phyloP scores from a whole-genome alignment of 2,113 vertebrate genomes.

The Zosterops lateralis region DNA sequence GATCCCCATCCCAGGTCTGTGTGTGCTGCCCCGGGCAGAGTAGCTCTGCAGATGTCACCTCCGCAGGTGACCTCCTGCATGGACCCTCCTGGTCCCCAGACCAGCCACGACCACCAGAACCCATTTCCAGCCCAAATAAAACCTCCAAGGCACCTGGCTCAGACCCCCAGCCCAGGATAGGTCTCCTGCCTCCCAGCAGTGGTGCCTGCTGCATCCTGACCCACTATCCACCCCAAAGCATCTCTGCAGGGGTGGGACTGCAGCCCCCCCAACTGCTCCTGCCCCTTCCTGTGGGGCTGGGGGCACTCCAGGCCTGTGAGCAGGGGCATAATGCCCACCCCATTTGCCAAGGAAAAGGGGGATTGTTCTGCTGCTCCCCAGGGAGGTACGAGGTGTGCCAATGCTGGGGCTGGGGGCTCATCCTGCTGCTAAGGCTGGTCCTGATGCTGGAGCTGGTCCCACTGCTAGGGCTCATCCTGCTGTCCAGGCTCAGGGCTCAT shows the following conservation, averaged over 20 bases:
- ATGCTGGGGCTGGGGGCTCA: too few species aligned
- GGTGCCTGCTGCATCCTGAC: not conserved
- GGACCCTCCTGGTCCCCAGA: accelerated
- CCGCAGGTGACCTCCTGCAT: accelerated
- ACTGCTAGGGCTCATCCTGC: too few species aligned
- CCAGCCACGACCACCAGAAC: not conserved
- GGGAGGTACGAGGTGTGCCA: accelerated
- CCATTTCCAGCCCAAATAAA: not conserved
- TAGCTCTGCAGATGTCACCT: not conserved
- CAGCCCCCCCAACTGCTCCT: not conserved
- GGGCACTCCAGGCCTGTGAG: not conserved
- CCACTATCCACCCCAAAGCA: not conserved
- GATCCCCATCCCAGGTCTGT: not conserved
- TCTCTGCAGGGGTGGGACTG: not conserved
- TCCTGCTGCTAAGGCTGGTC: too few species aligned
- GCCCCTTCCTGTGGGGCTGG: not conserved
- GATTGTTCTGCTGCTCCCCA: not conserved
- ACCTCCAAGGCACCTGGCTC: not conserved
- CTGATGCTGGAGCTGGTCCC: too few species aligned
- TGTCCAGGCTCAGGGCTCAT: too few species aligned
- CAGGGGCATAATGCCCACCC: not conserved
- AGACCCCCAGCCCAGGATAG: not conserved
- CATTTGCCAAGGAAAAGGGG: not conserved
- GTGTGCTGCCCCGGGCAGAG: accelerated
- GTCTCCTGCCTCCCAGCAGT: not conserved